Base-by-base conservation (phyloP, 2,113 vertebrate species). In the Apodemus sylvaticus region DNA sequence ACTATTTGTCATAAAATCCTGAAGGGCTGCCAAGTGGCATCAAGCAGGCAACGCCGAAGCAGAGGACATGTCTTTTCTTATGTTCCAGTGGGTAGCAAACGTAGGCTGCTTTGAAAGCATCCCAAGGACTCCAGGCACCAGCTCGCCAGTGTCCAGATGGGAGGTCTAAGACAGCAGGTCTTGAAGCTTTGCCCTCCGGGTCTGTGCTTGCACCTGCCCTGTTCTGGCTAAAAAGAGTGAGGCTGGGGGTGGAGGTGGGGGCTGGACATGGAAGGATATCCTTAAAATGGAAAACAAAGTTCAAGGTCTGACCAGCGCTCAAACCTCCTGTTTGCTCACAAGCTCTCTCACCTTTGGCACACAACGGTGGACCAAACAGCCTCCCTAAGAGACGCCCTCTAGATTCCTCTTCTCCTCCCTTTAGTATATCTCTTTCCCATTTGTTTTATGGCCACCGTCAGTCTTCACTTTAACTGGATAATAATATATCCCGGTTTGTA, bases 1-100 rank as follows among this genome's bases (percentile, higher is more conserved):
- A 89, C 93, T 92, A 89, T 96, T 97, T 98, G 93, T 97, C 97
- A 97, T 95, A 97, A 97, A 97, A 89, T 91, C 96, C 95, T 95
- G 97, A 97, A 94, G 91, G 90, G 51, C 95, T 97, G 97, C 97
- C 97, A 97, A 97, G 89, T 77, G 95, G 86, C 94, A 94, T 91
- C 91, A 91, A 31, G 96, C 34, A 0, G 94, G 91, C 94, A 55
- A 51, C 31, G n/a, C 70, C 19, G 45, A 96, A 91, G 95, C 95
- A 89, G 86, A 86, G 73, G 88, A 95, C 48, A 4, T 66, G 91
- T 95, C 97, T 95, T 89, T 86, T 90, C 96, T 79, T 94, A 91
- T 93, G 94, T 97, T 89, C 92, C 90, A 73, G 45, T 34, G 93
- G 66, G 6, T 3, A 34, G 62, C 82, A 92, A 89, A 87, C 92